Conservation (phyloP, 2,113 vertebrate species). For the Cyprinus carpio region DNA sequence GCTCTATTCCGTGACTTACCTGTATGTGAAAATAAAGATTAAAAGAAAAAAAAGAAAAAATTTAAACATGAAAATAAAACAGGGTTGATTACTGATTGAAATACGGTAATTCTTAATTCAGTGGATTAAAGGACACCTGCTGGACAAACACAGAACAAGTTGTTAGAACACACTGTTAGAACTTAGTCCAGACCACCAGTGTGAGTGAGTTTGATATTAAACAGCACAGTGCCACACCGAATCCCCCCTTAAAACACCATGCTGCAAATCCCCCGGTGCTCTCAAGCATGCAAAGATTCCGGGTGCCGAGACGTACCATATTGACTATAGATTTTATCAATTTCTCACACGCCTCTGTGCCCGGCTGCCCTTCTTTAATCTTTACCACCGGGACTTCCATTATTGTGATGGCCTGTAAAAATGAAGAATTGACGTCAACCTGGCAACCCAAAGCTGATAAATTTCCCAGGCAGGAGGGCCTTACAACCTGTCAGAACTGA, state of each 20-base stretch:
- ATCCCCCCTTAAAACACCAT: constrained; percentile 45
- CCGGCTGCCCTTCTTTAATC: constrained; percentile 88
- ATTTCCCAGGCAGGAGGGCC: constrained; percentile 39
- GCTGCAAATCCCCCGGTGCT: constrained; percentile 54
- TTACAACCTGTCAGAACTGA: constrained; percentile 59
- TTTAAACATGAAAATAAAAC: background rate
- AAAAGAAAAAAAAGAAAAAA: background rate
- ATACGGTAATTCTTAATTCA: constrained; percentile 1
- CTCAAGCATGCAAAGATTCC: constrained; percentile 59
- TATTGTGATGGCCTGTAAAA: constrained; percentile 90
- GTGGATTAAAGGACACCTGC: constrained; percentile 19
- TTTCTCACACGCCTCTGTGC: constrained; percentile 84
- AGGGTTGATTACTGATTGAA: background rate
- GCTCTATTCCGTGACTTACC: background rate
- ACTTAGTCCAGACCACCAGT: constrained; percentile 34
- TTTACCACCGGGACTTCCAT: constrained; percentile 98
- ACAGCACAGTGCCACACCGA: constrained; percentile 39
- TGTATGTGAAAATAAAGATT: background rate
- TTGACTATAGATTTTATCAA: constrained; percentile 95
- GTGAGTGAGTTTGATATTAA: constrained; percentile 30
- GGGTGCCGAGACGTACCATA: constrained; percentile 86
- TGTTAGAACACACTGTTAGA: constrained; percentile 40
- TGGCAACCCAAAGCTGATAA: constrained; percentile 51
- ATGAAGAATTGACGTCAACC: constrained; percentile 75
- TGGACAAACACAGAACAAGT: constrained; percentile 38